phyloP scores from a whole-genome alignment of 2,888 invertebrate genomes.

The Apamea monoglypha region DNA sequence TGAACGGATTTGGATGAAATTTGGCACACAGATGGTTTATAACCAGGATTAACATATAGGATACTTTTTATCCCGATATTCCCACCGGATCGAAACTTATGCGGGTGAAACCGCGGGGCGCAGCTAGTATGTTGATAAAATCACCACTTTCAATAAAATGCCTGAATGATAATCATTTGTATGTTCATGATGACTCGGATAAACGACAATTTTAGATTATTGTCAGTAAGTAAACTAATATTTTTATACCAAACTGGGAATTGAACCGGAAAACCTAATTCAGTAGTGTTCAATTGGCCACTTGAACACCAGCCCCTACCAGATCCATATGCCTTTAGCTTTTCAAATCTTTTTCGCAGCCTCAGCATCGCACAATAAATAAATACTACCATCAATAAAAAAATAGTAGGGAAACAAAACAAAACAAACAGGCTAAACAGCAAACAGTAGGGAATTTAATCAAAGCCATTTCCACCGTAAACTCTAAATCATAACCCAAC shows the following conservation, averaged over 20 bases:
- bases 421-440: not conserved
- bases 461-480: not conserved
- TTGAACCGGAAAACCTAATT: not conserved
- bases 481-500: not conserved
- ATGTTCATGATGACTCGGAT: conserved; percentile 5
- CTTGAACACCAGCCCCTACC: not conserved
- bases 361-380: not conserved
- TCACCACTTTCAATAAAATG: conserved; percentile 3
- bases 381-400: too few species aligned
- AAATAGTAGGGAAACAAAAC: too few species aligned
- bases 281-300: too few species aligned
- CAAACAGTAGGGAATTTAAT: not conserved
- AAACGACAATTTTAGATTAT: not conserved
- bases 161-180: not conserved
- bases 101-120: too few species aligned
- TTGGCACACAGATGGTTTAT: too few species aligned
- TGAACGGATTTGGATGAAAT: too few species aligned
- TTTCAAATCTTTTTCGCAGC: not conserved
- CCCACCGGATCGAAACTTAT: too few species aligned
- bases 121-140: not conserved
- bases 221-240: not conserved
- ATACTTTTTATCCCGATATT: too few species aligned
- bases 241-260: not conserved
- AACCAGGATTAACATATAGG: too few species aligned
- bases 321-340: not conserved